Conservation (phyloP, 2,797 vertebrate genomes). For the Parauchenoglanis punctatus region DNA sequence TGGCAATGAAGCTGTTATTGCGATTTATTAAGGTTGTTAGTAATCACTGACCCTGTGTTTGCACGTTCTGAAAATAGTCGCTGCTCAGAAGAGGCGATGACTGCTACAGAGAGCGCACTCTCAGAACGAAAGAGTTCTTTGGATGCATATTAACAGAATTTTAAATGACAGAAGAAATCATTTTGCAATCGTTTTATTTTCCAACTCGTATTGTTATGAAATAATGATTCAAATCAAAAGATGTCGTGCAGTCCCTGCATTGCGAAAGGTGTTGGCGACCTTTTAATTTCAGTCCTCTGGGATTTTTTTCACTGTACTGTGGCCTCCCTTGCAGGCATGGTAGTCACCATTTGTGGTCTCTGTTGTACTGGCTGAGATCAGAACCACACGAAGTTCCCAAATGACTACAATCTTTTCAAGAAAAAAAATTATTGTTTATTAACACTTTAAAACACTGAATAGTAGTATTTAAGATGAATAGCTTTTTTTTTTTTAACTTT, state of each 20-base stretch:
- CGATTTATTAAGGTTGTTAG: background rate
- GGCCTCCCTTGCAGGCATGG: background rate
- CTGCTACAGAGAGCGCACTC: background rate
- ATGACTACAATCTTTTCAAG: background rate
- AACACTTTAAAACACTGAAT: background rate
- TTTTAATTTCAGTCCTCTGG: background rate
- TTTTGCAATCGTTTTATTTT: background rate
- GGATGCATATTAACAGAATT: background rate
- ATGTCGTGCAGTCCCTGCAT: background rate
- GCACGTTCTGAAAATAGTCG: background rate
- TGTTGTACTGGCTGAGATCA: background rate
- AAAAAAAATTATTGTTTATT: background rate
- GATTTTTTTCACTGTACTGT: background rate
- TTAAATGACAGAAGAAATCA: background rate
- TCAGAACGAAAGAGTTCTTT: no score
- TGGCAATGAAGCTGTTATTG: background rate
- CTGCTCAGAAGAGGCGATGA: background rate
- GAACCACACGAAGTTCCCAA: background rate
- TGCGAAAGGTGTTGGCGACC: background rate
- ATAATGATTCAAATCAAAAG: slow-evolving; percentile 1
- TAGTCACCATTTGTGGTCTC: background rate
- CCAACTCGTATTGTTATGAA: background rate
- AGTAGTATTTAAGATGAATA: background rate
- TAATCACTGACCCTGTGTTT: background rate
- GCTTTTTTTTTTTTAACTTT: background rate